Evolutionary conservation across 2,113 vertebrate genomes (phyloP), one percentile per base, ranked within the genome.

Genomic region (Passer montanus): DNA sequence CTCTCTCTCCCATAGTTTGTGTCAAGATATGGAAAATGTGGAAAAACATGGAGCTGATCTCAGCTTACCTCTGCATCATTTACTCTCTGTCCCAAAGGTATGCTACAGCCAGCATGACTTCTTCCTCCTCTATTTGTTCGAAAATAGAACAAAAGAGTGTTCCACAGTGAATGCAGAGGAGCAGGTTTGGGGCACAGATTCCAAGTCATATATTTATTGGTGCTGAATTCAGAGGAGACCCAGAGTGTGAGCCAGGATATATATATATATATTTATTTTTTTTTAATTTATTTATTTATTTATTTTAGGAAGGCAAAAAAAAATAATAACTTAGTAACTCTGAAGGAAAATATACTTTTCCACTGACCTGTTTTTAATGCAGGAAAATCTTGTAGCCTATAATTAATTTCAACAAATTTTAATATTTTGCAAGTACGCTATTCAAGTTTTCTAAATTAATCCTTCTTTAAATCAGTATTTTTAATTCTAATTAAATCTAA

Each of bases 1-100:
- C 31, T 41, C 52, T 68, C 44, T 8, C 63, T 50, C 15, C 59
- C 1, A 0, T 0, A 0, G 7, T 28, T 62, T 53, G 13, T 20
- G n/a, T 23, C 62, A 52, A 80, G 44, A 35, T 1, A 3, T 1
- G 4, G 46, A 84, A 70, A 55, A 37, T 8, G 7, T 19, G 85
- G 41, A 9, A 58, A 41, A 74, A 41, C 0, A 0, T 2, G 15
- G n/a, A 60, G 28, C 33, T 62, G 27, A 53, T 66, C n/a, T 80
- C 55, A 49, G 0, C 8, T 74, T 62, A 28, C 5, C 21, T 56
- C 33, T 67, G 26, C 3, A 30, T 33, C 13, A 27, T 59, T 55
- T 59, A 8, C 7, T 50, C 70, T 50, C 59, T 89, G 31, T 70
- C 35, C 47, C 59, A 41, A 35, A 59, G 20, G 35, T 41, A 13